Percentiles rank a stretch among this genome's conserved stretches.
phyloP scores from a whole-genome alignment of 1,140 invertebrate genomes.

The Halictus rubicundus region DNA sequence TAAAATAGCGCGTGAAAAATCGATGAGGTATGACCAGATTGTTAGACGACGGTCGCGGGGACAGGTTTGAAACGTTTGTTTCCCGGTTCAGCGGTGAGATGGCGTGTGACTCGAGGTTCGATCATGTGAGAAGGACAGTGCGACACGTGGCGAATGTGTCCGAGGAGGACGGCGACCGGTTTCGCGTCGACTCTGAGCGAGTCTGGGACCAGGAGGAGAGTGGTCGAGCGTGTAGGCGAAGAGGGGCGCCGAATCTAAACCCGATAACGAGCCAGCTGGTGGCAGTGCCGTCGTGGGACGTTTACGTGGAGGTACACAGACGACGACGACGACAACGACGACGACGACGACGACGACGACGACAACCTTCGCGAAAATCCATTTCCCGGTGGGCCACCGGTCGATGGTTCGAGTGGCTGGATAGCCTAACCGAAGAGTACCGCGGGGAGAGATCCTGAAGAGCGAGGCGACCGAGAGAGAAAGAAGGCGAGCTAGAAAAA shows the following conservation, averaged over 20 bases:
- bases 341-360: not conserved
- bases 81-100: conserved; percentile 4
- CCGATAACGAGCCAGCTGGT: conserved; percentile 67
- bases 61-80: not conserved
- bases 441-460: not conserved
- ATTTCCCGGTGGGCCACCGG: not conserved
- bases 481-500: too few relatives aligned
- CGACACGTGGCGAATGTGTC: rapidly evolving
- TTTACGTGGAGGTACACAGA: conserved; percentile 56
- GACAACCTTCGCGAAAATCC: conserved; percentile 39
- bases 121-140: conserved; percentile 15
- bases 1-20: too few relatives aligned
- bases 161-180: not conserved
- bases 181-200: not conserved
- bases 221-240: conserved; percentile 31
- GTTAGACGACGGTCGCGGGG: too few relatives aligned
- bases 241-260: conserved; percentile 65
- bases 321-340: too few relatives aligned
- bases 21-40: too few relatives aligned
- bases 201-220: not conserved
- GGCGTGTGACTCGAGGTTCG: conserved; percentile 27
- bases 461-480: not conserved
- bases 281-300: conserved; percentile 59
- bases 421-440: not conserved
- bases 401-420: conserved; percentile 3